A percentile compares a stretch with the other conserved stretches of the same genome.
phyloP scores from a whole-genome alignment of 2,888 invertebrate species.

The Aethes cnicana region DNA sequence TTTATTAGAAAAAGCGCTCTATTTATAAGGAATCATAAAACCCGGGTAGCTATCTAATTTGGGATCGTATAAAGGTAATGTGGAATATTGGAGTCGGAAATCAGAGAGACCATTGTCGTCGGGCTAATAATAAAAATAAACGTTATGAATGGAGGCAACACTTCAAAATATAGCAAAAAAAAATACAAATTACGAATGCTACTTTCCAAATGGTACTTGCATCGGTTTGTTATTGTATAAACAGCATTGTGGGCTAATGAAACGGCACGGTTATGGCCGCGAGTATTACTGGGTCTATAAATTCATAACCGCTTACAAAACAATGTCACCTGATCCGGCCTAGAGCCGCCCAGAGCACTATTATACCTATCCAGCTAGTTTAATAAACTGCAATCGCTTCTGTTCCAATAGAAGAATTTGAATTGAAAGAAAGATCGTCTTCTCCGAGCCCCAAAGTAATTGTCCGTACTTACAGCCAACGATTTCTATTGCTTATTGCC shows the following conservation, averaged over 20 bases:
- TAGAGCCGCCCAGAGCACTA: slow-evolving; percentile 9
- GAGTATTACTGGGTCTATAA: slow-evolving; percentile 24
- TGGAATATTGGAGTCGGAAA: slow-evolving; percentile 36
- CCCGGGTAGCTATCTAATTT: slow-evolving; percentile 32
- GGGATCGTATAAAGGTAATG: slow-evolving; percentile 35
- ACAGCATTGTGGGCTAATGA: slow-evolving; percentile 20
- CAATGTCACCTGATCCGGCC: slow-evolving; percentile 22
- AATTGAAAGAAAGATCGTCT: slow-evolving; percentile 68
- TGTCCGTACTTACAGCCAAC: slow-evolving; percentile 65
- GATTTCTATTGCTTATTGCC: slow-evolving; percentile 72
- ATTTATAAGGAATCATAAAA: slow-evolving; percentile 35
- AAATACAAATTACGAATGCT: neutral
- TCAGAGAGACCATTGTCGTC: slow-evolving; percentile 34
- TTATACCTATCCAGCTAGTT: slow-evolving; percentile 37
- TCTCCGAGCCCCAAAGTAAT: slow-evolving; percentile 62
- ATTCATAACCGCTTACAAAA: slow-evolving; percentile 30
- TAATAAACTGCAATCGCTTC: slow-evolving; percentile 57
- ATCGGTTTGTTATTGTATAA: slow-evolving; percentile 19
- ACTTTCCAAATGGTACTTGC: neutral
- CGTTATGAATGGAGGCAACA: slow-evolving; percentile 14
- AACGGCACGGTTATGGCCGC: slow-evolving; percentile 27
- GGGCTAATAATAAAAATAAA: slow-evolving; percentile 32
- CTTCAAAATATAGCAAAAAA: neutral
- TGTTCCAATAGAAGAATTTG: slow-evolving; percentile 64
- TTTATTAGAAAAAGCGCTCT: slow-evolving; percentile 29